Base-by-base conservation (phyloP, 1,140 invertebrate genomes). In the Lasaia peninsularis region DNA sequence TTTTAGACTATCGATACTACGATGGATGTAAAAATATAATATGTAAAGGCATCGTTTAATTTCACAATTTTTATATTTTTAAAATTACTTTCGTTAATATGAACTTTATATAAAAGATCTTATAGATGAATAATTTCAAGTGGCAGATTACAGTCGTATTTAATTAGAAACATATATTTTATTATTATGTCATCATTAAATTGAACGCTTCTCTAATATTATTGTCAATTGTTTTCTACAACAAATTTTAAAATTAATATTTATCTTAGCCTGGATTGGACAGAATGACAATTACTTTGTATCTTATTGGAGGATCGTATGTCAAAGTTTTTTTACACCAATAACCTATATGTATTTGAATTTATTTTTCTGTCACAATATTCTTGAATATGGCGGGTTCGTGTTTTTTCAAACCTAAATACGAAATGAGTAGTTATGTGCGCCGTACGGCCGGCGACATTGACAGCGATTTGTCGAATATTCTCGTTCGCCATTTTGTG, bases 401-500 rank as follows among this genome's bases (percentile, higher is more conserved):
- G 75, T 82, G 84, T 89, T 89, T 89, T 89, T 89, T 88, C 85
- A 80, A 88, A 74, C 78, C 80, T 76, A 81, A 85, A 85, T 80
- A 84, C 77, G 85, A 89, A 89, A 89, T 87, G 82, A 88, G 78
- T 85, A 84, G 83, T 76, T 81, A 86, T 87, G 78, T 86, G 82
- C 81, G 86, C 80, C 78, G 86, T 76, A 75, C 73, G 76, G 75
- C 82, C 79, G 80, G 82, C 85, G 85, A 88, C 85, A 80, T 81
- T 86, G 83, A 87, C 83, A 86, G 83, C 79, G 74, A 77, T 82
- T 85, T 82, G 80, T 85, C 76, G 80, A 80, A 87, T 85, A 88
- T 82, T 82, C 74, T 81, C 77, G 74, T 86, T 85, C 88, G 88
- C 88, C 88, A 89, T 89, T 88, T 89, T 89, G 88, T 89, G 67